Evolutionary conservation across 2,888 invertebrate species (phyloP).

Genomic region (Operophtera brumata): DNA sequence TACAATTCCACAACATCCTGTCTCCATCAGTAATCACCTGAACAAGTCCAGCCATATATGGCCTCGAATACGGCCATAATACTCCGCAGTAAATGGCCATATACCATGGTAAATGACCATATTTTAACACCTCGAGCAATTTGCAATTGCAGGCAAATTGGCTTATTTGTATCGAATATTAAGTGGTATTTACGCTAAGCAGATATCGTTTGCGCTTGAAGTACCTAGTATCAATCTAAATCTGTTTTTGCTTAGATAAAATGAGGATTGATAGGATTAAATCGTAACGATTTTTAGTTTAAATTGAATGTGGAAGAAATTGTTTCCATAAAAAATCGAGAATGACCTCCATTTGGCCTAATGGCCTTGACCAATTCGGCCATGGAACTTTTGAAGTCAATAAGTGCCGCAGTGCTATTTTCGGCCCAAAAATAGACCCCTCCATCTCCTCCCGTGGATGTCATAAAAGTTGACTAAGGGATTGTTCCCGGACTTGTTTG

Average conservation of each 20-base stretch:
- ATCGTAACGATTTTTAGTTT: too few relatives aligned
- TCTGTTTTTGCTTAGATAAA: not conserved
- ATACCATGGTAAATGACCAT: slow-evolving; percentile 18
- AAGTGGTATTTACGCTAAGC: slow-evolving; percentile 9
- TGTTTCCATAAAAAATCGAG: too few relatives aligned
- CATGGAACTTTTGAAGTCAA: too few relatives aligned
- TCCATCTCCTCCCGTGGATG: too few relatives aligned
- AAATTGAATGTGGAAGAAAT: too few relatives aligned
- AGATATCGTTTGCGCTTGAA: not conserved
- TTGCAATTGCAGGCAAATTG: slow-evolving; percentile 50
- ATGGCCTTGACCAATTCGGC: too few relatives aligned
- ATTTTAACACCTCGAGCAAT: slow-evolving; percentile 46
- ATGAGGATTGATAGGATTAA: too few relatives aligned
- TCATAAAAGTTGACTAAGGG: too few relatives aligned
- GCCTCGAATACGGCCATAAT: slow-evolving; percentile 6
- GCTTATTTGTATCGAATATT: slow-evolving; percentile 30
- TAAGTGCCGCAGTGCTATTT: too few relatives aligned
- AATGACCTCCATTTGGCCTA: too few relatives aligned
- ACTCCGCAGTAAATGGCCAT: slow-evolving; percentile 10
- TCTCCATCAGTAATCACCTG: slow-evolving; percentile 19
- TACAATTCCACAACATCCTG: slow-evolving; percentile 30
- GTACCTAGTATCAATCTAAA: slow-evolving; percentile 14
- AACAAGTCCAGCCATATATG: slow-evolving; percentile 19
- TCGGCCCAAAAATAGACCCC: too few relatives aligned
- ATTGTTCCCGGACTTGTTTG: too few relatives aligned